Evolutionary conservation across 2,888 invertebrate species (phyloP).

Genomic region (Lathronympha strigana): DNA sequence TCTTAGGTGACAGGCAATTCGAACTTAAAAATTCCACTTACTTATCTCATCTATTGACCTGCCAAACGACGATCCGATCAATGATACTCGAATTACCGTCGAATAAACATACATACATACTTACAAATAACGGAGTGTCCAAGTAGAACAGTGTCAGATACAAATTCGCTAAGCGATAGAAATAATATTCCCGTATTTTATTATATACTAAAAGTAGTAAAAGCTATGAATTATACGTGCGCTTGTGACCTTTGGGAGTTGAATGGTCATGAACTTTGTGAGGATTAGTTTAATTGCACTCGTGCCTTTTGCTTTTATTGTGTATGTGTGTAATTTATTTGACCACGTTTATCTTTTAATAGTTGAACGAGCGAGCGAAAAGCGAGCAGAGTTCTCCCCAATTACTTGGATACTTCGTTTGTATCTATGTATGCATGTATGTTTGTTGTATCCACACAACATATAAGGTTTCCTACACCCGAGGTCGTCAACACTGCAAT

Average conservation of each 20-base stretch:
- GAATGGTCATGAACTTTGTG: neutral
- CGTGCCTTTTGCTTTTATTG: neutral
- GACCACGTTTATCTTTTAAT: neutral
- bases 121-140: too few relatives aligned
- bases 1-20: too few relatives aligned
- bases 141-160: too few relatives aligned
- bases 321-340: neutral
- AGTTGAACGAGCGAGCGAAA: too few relatives aligned
- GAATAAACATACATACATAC: too few relatives aligned
- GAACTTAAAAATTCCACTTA: too few relatives aligned
- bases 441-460: neutral
- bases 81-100: too few relatives aligned
- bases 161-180: neutral
- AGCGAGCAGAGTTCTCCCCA: too few relatives aligned
- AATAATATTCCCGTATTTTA: neutral
- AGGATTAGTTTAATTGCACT: slow-evolving; percentile 18
- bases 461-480: neutral
- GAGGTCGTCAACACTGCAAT: slow-evolving; percentile 7
- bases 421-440: too few relatives aligned
- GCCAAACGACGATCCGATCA: too few relatives aligned
- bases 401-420: too few relatives aligned
- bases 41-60: too few relatives aligned
- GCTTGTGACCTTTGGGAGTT: neutral
- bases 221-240: neutral
- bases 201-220: neutral